Evolutionary conservation across 2,888 invertebrate genomes (phyloP).

Genomic region (Papilio demoleus): DNA sequence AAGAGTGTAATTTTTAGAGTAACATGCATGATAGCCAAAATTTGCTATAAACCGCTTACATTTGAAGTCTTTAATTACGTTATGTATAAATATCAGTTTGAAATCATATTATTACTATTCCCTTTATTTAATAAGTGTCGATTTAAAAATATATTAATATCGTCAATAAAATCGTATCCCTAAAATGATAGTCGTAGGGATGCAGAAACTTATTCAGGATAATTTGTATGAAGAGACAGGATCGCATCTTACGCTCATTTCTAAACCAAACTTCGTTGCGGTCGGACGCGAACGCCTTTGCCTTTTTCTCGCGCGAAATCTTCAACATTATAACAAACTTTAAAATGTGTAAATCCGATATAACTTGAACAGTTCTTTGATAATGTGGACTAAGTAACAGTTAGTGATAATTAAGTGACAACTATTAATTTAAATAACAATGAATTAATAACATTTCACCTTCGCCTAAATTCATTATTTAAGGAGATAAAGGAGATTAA

Average conservation of each 20-base stretch:
- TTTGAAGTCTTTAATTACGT: too few species aligned
- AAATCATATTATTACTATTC: neutral
- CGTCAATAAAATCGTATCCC: constrained; percentile 50
- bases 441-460: constrained; percentile 44
- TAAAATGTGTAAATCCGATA: constrained; percentile 58
- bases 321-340: constrained; percentile 45
- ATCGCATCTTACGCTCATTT: constrained; percentile 64
- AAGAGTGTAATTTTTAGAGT: too few species aligned
- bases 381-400: constrained; percentile 20
- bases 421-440: constrained; percentile 11
- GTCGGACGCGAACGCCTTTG: constrained; percentile 49
- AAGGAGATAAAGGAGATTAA: constrained; percentile 45
- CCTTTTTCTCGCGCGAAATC: constrained; percentile 48
- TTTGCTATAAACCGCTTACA: too few species aligned
- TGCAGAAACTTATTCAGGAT: constrained; percentile 56
- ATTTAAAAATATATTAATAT: constrained; percentile 12
- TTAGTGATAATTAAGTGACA: constrained; percentile 26
- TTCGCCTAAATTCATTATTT: constrained; percentile 49
- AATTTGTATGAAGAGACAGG: constrained; percentile 56
- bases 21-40: too few species aligned
- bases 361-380: constrained; percentile 54
- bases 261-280: constrained; percentile 62
- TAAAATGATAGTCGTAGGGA: constrained; percentile 60
- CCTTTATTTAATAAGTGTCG: too few species aligned
- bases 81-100: neutral